Conservation (phyloP, 2,888 invertebrate genomes). For the Nomada goodeniana region DNA sequence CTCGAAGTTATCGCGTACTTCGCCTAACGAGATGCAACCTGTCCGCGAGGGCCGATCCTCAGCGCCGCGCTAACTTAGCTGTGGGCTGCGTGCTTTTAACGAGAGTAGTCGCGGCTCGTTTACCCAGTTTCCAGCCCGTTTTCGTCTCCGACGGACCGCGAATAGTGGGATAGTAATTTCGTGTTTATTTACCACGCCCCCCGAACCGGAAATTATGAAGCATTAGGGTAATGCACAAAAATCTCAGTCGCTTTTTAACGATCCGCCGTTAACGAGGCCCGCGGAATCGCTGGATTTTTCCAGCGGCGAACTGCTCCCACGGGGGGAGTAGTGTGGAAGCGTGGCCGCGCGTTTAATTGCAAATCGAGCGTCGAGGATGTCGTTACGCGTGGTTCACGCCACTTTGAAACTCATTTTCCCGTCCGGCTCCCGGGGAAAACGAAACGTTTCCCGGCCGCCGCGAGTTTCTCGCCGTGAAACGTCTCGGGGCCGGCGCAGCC, state of each 20-base stretch:
- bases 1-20: slow-evolving; percentile 32
- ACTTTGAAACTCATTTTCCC: slow-evolving; percentile 31
- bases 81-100: slow-evolving; percentile 51
- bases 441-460: neutral
- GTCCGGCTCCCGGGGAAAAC: neutral
- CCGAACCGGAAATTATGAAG: slow-evolving; percentile 44
- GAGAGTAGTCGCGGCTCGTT: slow-evolving; percentile 51
- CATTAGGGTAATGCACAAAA: slow-evolving; percentile 47
- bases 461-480: slow-evolving; percentile 24
- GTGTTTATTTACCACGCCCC: slow-evolving; percentile 47
- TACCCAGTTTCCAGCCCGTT: slow-evolving; percentile 44
- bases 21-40: slow-evolving; percentile 43
- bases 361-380: slow-evolving; percentile 56
- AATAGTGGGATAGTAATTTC: slow-evolving; percentile 47
- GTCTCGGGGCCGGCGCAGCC: neutral
- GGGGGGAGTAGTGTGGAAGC: slow-evolving; percentile 26
- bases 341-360: slow-evolving; percentile 35
- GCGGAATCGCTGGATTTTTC: slow-evolving; percentile 33
- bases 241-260: slow-evolving; percentile 50
- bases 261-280: slow-evolving; percentile 44
- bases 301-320: neutral
- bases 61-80: slow-evolving; percentile 13
- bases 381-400: slow-evolving; percentile 28
- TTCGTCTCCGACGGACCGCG: slow-evolving; percentile 27
- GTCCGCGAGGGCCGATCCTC: slow-evolving; percentile 38